Base-by-base conservation (phyloP, 2,888 invertebrate species). In the Drosophila pseudotakahashii region DNA sequence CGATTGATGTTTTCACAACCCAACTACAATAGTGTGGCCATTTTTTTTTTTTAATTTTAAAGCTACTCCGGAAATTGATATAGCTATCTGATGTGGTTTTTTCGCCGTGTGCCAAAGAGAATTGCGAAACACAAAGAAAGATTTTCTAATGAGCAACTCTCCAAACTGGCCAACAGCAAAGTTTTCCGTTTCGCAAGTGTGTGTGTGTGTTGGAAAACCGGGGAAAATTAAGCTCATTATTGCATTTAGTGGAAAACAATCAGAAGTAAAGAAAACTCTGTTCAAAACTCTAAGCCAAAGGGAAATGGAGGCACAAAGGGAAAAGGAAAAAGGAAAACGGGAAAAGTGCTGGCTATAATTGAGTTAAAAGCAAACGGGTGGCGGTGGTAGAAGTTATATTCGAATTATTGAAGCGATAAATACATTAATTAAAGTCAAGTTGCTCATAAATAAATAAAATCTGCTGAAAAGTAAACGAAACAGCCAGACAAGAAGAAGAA, bases 341-440 rank as follows among this genome's bases (percentile, higher is more conserved):
- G 14, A 34, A n/a, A 34, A 26, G 59, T 23, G 53, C 19, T 26
- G 42, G 53, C 53, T 42, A 13, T 59, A 59, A 59, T 59, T 59
- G 59, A 59, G 59, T 59, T 55, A 44, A 68, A 48, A 37, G 10
- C 16, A 39, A 14, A 26, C n/a, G 19, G 23, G 14, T 14, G 36
- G 13, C 23, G 23, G 14, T 14, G 36, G 13, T 32, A 44, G 76
- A 77, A 82, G 78, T 88, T 79, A 75, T 88, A 73, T 85, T 70
- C 76, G 68, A 83, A 60, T 84, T 80, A 83, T 84, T 88, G 83
- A 70, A 76, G 88, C 83, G 87, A 86, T 84, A 84, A 84, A 88
- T 86, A 88, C 81, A 88, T 88, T 88, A 84, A 84, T 88, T 88
- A 86, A 84, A 88, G 77, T 80, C 81, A 78, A 88, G 78, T 80